Evolutionary conservation across 2,113 vertebrate genomes (phyloP), one percentile per base, ranked within the genome.

Genomic region (Condylura cristata): DNA sequence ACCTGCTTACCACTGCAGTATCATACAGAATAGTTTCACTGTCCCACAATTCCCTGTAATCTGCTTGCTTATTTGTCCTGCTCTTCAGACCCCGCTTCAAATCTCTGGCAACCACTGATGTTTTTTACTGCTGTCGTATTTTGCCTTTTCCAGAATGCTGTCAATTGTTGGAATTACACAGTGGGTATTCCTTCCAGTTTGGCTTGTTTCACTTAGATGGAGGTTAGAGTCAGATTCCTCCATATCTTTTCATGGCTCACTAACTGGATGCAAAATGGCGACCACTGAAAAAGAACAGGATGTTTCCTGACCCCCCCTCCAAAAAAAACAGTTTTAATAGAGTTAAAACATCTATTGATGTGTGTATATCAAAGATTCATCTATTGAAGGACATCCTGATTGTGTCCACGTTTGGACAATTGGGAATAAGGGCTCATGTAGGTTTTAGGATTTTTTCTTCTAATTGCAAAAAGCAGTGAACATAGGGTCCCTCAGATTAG

Each of bases 401-500:
- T 60, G 63, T 46, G 79, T 90, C 48, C 72, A 63, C 5, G 2
- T 58, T 74, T 79, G 32, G 56, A 20, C 53, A 8, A 53, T 79
- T 78, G 37, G 22, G 9, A 51, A 71, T n/a, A 71, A 81, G 7
- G 1, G 22, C 22, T 85, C 37, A 80, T 39, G 26, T 13, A 39
- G 53, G 71, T 75, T 71, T 82, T 24, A 70, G 53, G 37, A 32
- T 39, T 86, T 39, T 96, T 82, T 68, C 30, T 95, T 86, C 44
- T 58, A n/a, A 0, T 58, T 61, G 63, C 37, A 68, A 61, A 70
- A 93, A 83, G n/a, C n/a, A 89, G 79, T 34, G 26, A 18, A 18
- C 17, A 75, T 14, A 32, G 0, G 11, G 58, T 86, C n/a, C 1
- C 58, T 5, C 26, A 83, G 70, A 51, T 89, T 37, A 79, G 20